Evolutionary conservation across 2,113 vertebrate species (phyloP).

Genomic region (Grallaria varia): DNA sequence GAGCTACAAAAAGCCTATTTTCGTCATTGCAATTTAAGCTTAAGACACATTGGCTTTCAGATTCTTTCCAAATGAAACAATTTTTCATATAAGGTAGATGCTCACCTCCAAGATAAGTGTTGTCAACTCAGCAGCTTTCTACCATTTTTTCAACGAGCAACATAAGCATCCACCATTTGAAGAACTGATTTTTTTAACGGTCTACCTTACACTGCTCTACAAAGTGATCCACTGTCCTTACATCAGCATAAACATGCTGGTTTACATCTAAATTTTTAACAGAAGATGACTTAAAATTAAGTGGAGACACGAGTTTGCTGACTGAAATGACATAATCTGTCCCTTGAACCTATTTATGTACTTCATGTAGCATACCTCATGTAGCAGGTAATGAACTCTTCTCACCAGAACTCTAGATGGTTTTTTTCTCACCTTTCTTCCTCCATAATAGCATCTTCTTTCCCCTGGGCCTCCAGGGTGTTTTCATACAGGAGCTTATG

Average conservation of each 20-base stretch:
- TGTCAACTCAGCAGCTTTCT: not conserved
- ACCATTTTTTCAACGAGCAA: not conserved
- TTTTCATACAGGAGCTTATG: constrained; percentile 94
- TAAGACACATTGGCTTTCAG: not conserved
- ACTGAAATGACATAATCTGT: not conserved
- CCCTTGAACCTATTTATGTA: not conserved
- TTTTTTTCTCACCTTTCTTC: constrained; percentile 72
- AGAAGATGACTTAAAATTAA: not conserved
- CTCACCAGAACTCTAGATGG: not conserved
- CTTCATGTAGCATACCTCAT: not conserved
- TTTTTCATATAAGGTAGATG: not conserved
- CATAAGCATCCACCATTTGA: not conserved
- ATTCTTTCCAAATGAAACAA: not conserved
- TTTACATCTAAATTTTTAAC: not conserved
- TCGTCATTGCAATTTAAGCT: not conserved
- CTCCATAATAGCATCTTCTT: constrained; percentile 71
- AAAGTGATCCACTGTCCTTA: not conserved
- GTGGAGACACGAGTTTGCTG: not conserved
- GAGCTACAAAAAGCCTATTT: not conserved
- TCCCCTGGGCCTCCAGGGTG: constrained; percentile 83
- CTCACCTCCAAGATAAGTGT: not conserved
- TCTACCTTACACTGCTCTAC: not conserved
- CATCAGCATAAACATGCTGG: not conserved
- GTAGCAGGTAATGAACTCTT: not conserved
- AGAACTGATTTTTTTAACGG: not conserved